phyloP scores from a whole-genome alignment of 2,797 vertebrate species.

The Capromys pilorides region DNA sequence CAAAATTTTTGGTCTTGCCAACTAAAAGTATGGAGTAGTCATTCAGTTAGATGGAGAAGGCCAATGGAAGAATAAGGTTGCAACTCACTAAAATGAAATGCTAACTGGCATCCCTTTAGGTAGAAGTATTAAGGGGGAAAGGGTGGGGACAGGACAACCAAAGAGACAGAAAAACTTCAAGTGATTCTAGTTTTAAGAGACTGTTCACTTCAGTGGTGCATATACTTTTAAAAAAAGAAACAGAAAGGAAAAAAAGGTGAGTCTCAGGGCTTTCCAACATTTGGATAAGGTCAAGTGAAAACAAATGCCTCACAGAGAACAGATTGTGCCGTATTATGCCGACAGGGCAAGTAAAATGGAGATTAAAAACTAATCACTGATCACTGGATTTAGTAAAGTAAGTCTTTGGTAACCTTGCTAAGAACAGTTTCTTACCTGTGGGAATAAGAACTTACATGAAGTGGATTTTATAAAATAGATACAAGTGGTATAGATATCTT shows the following conservation, averaged over 20 bases:
- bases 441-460: constrained; percentile 51
- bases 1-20: constrained; percentile 8
- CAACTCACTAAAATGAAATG: not conserved
- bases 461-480: not conserved
- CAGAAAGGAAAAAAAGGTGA: not conserved
- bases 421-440: not conserved
- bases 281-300: not conserved
- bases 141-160: too few species aligned
- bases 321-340: not conserved
- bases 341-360: not conserved
- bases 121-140: not conserved
- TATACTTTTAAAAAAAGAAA: not conserved
- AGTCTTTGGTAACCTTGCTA: not conserved
- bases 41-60: not conserved
- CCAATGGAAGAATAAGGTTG: not conserved
- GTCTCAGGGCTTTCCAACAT: not conserved
- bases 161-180: not conserved
- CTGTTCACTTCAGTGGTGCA: not conserved
- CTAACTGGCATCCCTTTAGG: not conserved
- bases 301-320: not conserved
- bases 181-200: not conserved
- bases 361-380: not conserved
- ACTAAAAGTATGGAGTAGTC: not conserved
- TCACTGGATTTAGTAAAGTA: not conserved
- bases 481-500: not conserved